Percentiles rank a stretch among this genome's conserved stretches.
phyloP scores from a whole-genome alignment of 2,797 vertebrate genomes.

The Dryobates pubescens region DNA sequence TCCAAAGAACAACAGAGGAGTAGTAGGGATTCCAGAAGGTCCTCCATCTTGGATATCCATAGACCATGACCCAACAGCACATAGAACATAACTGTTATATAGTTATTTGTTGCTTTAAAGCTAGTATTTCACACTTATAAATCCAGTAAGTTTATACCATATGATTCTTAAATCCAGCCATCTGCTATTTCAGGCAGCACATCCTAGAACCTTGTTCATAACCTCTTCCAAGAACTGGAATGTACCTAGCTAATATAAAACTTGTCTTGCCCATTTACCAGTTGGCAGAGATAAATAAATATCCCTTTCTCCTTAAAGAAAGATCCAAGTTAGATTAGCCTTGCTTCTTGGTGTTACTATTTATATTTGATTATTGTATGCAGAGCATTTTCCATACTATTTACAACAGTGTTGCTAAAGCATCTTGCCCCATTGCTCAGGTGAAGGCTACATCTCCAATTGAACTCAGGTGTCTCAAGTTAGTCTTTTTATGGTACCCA shows the following conservation, averaged over 20 bases:
- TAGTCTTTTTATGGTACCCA: neutral
- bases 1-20: neutral
- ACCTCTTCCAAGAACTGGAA: neutral
- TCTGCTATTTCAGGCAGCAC: neutral
- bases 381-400: neutral
- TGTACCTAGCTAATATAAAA: neutral
- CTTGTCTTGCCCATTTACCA: neutral
- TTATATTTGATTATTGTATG: neutral
- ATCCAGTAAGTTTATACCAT: too few relatives aligned
- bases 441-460: neutral
- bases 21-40: neutral
- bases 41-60: neutral
- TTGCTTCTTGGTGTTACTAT: neutral
- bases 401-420: neutral
- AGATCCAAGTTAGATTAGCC: neutral
- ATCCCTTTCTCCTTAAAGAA: neutral
- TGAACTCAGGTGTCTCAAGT: neutral
- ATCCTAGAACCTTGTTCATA: neutral
- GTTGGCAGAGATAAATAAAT: neutral
- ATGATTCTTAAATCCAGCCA: neutral
- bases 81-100: neutral
- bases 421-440: neutral
- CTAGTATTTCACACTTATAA: neutral
- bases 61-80: neutral
- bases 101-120: neutral